Evolutionary conservation across 1,140 invertebrate genomes (phyloP).

Genomic region (Spodoptera litura): DNA sequence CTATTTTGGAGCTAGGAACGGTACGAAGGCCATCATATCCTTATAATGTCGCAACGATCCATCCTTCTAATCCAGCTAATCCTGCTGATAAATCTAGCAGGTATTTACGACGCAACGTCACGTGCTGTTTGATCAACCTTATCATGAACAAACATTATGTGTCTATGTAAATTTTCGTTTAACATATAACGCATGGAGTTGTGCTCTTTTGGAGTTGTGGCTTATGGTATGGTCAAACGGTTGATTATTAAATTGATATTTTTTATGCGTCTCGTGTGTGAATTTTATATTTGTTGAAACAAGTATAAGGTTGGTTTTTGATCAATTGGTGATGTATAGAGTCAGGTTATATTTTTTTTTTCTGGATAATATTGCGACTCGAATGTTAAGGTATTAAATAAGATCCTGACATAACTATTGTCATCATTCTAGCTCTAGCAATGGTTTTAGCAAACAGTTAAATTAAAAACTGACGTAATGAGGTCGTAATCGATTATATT

Average conservation of each 20-base stretch:
- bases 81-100: conserved; percentile 39
- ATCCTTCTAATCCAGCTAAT: conserved; percentile 34
- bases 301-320: not conserved
- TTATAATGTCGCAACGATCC: conserved; percentile 29
- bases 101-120: conserved; percentile 39
- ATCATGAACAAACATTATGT: conserved; percentile 33
- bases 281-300: not conserved
- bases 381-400: too few relatives aligned
- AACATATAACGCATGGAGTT: conserved; percentile 1
- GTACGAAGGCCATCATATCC: conserved; percentile 9
- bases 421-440: too few relatives aligned
- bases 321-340: not conserved
- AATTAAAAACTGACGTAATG: too few relatives aligned
- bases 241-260: not conserved
- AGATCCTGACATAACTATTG: too few relatives aligned
- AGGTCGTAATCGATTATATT: too few relatives aligned
- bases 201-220: not conserved
- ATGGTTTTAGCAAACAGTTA: too few relatives aligned
- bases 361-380: too few relatives aligned
- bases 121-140: conserved; percentile 18
- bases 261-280: not conserved
- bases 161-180: conserved; percentile 17
- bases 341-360: too few relatives aligned
- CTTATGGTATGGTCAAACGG: not conserved
- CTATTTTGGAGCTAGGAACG: too few relatives aligned